Percentiles rank a stretch among this genome's conserved stretches.
Evolutionary conservation across 2,113 vertebrate species (phyloP).

Genomic region (Alethe castanea): DNA sequence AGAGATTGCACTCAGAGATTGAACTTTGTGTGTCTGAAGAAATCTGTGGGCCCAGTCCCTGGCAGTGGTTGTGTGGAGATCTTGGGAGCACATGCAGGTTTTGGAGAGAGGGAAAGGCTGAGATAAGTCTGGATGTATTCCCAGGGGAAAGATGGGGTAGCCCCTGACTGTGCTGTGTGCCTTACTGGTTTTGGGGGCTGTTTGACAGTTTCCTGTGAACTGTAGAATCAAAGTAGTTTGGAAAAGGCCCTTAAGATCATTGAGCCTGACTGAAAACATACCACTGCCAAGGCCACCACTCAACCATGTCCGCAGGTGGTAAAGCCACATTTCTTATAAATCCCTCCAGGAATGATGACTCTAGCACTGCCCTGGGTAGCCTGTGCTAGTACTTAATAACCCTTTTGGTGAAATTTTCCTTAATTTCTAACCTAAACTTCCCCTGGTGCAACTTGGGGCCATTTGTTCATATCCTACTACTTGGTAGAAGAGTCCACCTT

Average conservation of each 20-base stretch:
- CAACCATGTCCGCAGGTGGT: neutral
- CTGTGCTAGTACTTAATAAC: neutral
- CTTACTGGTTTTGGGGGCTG: neutral
- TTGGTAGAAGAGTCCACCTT: neutral
- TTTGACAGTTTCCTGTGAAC: neutral
- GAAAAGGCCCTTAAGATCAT: neutral
- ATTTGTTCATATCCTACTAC: neutral
- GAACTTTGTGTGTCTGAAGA: neutral
- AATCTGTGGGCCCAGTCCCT: neutral
- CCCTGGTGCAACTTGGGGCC: neutral
- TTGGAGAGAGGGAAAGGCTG: neutral
- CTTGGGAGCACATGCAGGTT: neutral
- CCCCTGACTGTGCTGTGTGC: rapidly evolving
- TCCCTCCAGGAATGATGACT: neutral
- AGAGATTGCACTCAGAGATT: neutral
- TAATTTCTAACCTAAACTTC: neutral
- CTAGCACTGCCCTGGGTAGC: neutral
- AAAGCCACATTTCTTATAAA: neutral
- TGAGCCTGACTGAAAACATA: neutral
- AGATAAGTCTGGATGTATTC: neutral
- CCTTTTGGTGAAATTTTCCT: neutral
- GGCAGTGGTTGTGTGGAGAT: neutral
- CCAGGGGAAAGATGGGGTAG: neutral
- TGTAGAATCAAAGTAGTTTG: neutral
- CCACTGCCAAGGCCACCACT: neutral